Percentiles rank a stretch among this genome's conserved stretches.
Conservation (phyloP, 2,888 invertebrate genomes). For the Aphodius sticticus region DNA sequence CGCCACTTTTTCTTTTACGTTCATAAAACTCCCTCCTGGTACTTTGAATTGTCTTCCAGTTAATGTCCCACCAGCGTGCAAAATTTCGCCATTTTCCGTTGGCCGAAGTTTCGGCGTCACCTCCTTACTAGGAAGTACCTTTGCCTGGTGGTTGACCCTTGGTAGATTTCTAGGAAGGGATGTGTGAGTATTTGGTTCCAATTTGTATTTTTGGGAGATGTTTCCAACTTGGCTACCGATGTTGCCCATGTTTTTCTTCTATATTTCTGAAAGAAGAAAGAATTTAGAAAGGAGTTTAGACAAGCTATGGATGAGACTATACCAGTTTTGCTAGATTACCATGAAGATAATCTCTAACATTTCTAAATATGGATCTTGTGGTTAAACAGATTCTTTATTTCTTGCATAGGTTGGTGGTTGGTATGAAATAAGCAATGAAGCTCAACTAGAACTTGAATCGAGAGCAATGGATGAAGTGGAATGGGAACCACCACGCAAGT, state of each 20-base stretch:
- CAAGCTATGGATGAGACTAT: background rate
- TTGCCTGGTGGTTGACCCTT: slow-evolving; percentile 48
- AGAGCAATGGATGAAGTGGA: too few relatives aligned
- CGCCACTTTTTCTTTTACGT: slow-evolving; percentile 30
- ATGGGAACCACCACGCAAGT: too few relatives aligned
- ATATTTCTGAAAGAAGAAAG: slow-evolving; percentile 27
- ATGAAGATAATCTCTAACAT: too few relatives aligned
- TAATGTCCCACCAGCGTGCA: slow-evolving; percentile 85
- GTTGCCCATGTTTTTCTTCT: slow-evolving; percentile 55
- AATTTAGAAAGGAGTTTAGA: background rate
- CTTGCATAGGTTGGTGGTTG: too few relatives aligned
- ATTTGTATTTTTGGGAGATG: slow-evolving; percentile 46
- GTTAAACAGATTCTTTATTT: too few relatives aligned
- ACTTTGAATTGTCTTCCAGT: slow-evolving; percentile 66
- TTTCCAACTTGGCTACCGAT: slow-evolving; percentile 54
- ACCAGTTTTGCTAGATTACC: background rate
- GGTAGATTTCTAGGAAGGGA: slow-evolving; percentile 52
- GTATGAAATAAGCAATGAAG: too few relatives aligned
- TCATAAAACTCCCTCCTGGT: slow-evolving; percentile 28
- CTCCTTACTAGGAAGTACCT: slow-evolving; percentile 75
- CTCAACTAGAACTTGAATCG: too few relatives aligned
- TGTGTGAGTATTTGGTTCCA: slow-evolving; percentile 49
- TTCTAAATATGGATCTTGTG: too few relatives aligned
- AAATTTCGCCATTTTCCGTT: slow-evolving; percentile 84
- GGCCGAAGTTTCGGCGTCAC: slow-evolving; percentile 70